Evolutionary conservation across 2,113 vertebrate species (phyloP), one percentile per base, ranked within the genome.

Genomic region (Aegotheles bennettii): DNA sequence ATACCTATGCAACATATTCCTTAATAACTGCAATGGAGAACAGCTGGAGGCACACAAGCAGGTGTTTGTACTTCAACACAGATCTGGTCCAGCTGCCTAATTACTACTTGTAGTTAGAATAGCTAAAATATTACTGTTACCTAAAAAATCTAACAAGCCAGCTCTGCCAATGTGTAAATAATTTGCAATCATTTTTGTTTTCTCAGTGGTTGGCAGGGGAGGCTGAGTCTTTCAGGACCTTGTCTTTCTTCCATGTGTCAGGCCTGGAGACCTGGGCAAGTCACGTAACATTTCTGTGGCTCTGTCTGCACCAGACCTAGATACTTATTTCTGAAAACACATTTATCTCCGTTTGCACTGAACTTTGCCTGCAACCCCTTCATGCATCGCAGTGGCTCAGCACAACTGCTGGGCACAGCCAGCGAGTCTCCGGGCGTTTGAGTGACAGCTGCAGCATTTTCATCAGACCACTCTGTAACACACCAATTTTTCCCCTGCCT

Each of bases 321-420:
- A 8, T n/a, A 11, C 12, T 47, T 0, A 8, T 84, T 84, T 78
- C 68, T 89, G 87, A 67, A 74, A 54, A 56, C 7, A 20, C 3
- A 1, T 5, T 60, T 42, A 89, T 35, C 18, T 82, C 28, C 3
- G 29, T 8, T 93, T 31, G 36, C 1, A 5, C 56, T 67, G 42
- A 74, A 18, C 29, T 64, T 75, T 60, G 5, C 24, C 43, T 59
- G 33, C 23, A 65, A 28, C 2, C 4, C 56, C 43, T 24, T 42
- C 9, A 24, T 0, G 0, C 1, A 0, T 57, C 1, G 1, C 78
- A 82, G 38, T 1, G 1, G 21, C 69, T 87, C 50, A n/a, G 18
- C 33, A 47, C 56, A 42, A 16, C 29, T 0, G 0, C 31, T 29
- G 45, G 28, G 28, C 10, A 9, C 33, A 31, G 33, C n/a, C 33